Conservation (phyloP, 2,113 vertebrate species). For the Arvicanthis niloticus region DNA sequence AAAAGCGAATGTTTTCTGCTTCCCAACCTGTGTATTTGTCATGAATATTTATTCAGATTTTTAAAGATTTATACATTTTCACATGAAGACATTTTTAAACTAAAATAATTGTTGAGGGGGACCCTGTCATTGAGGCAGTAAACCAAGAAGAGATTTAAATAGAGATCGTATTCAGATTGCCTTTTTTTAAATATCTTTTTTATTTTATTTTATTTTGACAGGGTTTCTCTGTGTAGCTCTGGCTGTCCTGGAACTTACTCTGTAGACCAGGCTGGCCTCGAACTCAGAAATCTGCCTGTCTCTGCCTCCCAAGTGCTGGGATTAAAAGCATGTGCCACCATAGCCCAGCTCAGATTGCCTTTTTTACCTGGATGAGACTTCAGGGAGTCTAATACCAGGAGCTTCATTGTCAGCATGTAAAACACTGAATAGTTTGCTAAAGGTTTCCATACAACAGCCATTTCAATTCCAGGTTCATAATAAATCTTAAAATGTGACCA, state of each 20-base stretch:
- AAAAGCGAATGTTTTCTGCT: background rate
- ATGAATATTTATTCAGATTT: background rate
- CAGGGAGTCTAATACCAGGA: background rate
- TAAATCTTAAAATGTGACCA: background rate
- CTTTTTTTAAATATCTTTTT: too few species aligned
- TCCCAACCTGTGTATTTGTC: background rate
- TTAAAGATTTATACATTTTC: background rate
- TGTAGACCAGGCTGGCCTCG: too few species aligned
- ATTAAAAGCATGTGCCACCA: too few species aligned
- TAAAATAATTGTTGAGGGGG: background rate
- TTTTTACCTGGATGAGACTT: background rate
- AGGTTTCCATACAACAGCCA: background rate
- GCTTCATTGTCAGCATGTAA: background rate
- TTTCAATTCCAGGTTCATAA: background rate
- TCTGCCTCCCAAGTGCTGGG: too few species aligned
- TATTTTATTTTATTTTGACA: too few species aligned
- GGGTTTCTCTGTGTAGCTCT: too few species aligned
- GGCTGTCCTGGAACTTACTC: too few species aligned
- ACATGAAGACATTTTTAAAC: background rate
- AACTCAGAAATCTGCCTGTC: too few species aligned
- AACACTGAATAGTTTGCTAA: background rate
- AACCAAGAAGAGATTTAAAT: background rate
- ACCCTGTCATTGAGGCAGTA: background rate
- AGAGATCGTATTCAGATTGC: background rate
- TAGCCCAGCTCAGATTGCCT: background rate